phyloP scores from a whole-genome alignment of 2,113 vertebrate genomes.

The Prietella phreatophila region DNA sequence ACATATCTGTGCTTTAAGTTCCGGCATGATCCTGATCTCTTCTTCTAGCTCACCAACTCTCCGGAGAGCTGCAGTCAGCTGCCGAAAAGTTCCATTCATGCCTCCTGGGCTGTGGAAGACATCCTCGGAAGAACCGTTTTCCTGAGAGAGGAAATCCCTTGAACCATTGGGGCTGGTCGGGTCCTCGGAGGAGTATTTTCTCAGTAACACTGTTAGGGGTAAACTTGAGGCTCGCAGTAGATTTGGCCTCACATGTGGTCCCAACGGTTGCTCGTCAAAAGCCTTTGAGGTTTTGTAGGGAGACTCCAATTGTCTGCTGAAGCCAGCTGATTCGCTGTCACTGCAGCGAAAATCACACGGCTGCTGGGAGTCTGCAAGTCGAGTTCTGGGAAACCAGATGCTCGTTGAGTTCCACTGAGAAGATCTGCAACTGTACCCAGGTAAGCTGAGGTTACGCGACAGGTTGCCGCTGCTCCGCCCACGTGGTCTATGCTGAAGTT shows the following conservation, averaged over 20 bases:
- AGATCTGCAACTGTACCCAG: constrained; percentile 68
- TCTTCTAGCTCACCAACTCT: constrained; percentile 71
- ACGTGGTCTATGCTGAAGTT: constrained; percentile 84
- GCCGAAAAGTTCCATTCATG: constrained; percentile 56
- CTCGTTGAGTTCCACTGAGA: constrained; percentile 75
- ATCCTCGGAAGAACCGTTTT: constrained; percentile 58
- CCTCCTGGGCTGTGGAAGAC: constrained; percentile 48
- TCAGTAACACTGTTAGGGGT: constrained; percentile 77
- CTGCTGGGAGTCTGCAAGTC: constrained; percentile 66
- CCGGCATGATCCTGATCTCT: constrained; percentile 66
- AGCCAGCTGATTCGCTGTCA: constrained; percentile 47
- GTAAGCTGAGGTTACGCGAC: constrained; percentile 89
- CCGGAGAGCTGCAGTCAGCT: constrained; percentile 62
- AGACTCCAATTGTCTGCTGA: constrained; percentile 64
- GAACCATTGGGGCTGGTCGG: constrained; percentile 55
- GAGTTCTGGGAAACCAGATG: constrained; percentile 70
- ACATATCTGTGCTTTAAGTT: constrained; percentile 69
- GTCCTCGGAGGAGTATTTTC: constrained; percentile 66
- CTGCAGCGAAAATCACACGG: constrained; percentile 47
- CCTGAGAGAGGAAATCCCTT: constrained; percentile 58
- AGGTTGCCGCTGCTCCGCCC: constrained; percentile 84
- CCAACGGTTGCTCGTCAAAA: constrained; percentile 69
- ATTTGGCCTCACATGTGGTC: constrained; percentile 77
- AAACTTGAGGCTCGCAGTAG: constrained; percentile 89
- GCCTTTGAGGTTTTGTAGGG: constrained; percentile 54